Conservation (phyloP, 2,797 vertebrate genomes). For the Pelodytes ibericus region DNA sequence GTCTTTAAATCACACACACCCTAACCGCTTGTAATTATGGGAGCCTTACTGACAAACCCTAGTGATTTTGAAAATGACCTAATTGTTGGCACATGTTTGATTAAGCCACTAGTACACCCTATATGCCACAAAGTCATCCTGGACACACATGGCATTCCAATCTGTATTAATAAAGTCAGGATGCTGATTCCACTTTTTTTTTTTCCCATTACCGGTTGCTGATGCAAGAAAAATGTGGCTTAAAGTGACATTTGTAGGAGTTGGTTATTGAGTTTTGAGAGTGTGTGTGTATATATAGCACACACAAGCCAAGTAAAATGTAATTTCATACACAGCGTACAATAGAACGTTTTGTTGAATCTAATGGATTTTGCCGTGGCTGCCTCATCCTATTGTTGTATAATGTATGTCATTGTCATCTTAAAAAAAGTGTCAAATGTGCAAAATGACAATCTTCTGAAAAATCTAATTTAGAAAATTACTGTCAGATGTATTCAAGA, state of each 20-base stretch:
- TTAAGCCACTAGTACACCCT: too few species aligned
- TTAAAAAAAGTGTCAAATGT: constrained; percentile 8
- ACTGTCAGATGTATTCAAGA: constrained; percentile 24
- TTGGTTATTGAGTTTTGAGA: neutral
- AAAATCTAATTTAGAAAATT: constrained; percentile 49
- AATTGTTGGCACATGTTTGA: too few species aligned
- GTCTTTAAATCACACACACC: too few species aligned
- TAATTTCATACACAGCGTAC: constrained; percentile 6
- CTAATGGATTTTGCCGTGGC: constrained; percentile 31
- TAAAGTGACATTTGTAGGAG: neutral
- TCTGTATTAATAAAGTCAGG: too few species aligned
- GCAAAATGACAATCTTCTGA: constrained; percentile 23
- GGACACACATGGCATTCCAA: too few species aligned
- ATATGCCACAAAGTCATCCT: too few species aligned
- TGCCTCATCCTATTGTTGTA: constrained; percentile 30
- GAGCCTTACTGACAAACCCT: too few species aligned
- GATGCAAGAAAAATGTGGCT: neutral
- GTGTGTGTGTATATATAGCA: neutral
- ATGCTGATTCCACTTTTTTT: too few species aligned
- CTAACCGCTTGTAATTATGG: too few species aligned
- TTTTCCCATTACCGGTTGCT: too few species aligned
- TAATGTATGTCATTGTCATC: constrained; percentile 41
- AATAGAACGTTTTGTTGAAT: constrained; percentile 22
- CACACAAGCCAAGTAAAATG: constrained; percentile 6
- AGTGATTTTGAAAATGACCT: too few species aligned